Conservation (phyloP, 2,113 vertebrate species). For the Silurus asotus region DNA sequence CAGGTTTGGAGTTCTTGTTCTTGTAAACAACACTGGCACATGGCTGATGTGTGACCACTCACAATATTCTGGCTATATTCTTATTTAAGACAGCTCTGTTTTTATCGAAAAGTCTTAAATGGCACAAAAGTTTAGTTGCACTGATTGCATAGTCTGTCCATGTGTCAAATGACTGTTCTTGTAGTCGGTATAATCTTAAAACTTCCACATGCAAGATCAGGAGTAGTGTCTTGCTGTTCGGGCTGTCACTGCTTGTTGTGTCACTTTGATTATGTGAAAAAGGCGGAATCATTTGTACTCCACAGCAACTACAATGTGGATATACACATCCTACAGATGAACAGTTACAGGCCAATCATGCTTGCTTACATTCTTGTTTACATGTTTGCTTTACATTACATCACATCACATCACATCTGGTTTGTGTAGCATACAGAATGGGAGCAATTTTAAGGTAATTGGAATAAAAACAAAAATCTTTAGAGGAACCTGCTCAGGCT, state of each 20-base stretch:
- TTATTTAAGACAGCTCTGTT: not conserved
- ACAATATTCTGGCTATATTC: not conserved
- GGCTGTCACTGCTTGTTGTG: not conserved
- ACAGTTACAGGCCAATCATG: not conserved
- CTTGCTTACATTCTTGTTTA: not conserved
- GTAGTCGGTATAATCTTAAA: conserved; percentile 9
- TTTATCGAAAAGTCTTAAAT: not conserved
- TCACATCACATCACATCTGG: not conserved
- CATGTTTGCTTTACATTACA: not conserved
- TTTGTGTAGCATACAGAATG: not conserved
- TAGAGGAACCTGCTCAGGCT: not conserved
- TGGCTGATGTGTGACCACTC: not conserved
- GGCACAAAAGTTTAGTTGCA: not conserved
- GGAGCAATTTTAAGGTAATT: not conserved
- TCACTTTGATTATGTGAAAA: not conserved
- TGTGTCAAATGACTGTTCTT: conserved; percentile 16
- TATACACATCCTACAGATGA: not conserved
- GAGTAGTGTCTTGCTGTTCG: not conserved
- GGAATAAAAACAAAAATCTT: not conserved
- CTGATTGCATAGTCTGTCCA: not conserved
- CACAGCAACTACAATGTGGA: not conserved
- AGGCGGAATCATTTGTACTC: not conserved
- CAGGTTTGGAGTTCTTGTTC: not conserved
- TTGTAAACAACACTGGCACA: not conserved
- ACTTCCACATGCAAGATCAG: not conserved